Percentiles rank a stretch among this genome's conserved stretches.
These are phyloP conservation scores for Ceriagrion tenellum DNA, from an alignment of 2,888 invertebrate species.

Conservation along the genomic window DNA sequence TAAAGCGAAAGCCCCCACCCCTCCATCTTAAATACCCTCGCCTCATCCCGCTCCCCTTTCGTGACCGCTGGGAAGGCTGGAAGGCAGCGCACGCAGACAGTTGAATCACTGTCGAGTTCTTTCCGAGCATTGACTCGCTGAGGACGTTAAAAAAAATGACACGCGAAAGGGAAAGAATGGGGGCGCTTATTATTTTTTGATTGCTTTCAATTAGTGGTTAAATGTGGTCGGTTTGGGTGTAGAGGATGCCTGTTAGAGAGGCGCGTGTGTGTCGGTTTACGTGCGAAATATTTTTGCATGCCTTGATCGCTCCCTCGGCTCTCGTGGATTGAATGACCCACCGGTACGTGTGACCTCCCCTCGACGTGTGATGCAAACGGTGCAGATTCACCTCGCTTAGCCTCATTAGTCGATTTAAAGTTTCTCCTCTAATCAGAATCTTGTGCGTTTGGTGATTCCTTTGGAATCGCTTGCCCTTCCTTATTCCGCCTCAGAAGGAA, in stretches of 20 bases:
- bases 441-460: background rate
- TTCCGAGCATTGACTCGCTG: background rate
- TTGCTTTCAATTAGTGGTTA: background rate
- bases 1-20: background rate
- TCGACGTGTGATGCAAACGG: background rate
- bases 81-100: slow-evolving; percentile 16
- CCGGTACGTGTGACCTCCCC: background rate
- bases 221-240: background rate
- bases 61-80: background rate
- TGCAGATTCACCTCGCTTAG: background rate
- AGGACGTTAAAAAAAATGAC: background rate
- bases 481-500: background rate
- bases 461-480: background rate
- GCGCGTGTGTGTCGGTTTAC: background rate
- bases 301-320: background rate
- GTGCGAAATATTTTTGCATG: background rate
- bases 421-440: background rate
- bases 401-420: background rate
- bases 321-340: background rate
- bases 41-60: background rate
- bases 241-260: background rate
- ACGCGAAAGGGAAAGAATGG: background rate
- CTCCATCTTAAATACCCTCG: background rate
- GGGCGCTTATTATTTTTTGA: background rate
- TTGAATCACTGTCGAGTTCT: background rate